These are phyloP conservation scores for Tenebrio molitor DNA, from an alignment of 1,140 invertebrate genomes.

Conservation along the genomic window DNA sequence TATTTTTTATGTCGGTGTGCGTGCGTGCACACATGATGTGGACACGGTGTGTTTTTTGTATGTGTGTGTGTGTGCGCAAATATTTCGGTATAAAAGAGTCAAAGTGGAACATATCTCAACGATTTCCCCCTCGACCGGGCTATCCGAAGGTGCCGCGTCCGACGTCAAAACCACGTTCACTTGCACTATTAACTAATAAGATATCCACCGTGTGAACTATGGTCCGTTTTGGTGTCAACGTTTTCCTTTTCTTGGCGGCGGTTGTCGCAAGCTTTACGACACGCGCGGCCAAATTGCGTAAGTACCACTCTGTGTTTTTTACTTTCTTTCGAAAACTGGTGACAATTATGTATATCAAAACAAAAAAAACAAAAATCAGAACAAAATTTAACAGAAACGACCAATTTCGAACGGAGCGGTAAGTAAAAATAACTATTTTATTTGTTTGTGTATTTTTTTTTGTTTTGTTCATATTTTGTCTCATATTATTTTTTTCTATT, in stretches of 20 bases:
- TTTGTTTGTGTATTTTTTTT: too few species aligned
- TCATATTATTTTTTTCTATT: too few species aligned
- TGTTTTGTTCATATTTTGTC: too few species aligned
- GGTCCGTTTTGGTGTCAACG: constrained; percentile 30
- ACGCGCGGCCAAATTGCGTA: constrained; percentile 54
- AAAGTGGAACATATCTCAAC: not conserved
- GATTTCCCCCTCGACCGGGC: constrained; percentile 25
- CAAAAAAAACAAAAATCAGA: too few species aligned
- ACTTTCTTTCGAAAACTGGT: not conserved
- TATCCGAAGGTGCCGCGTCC: not conserved
- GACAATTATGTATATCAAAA: too few species aligned
- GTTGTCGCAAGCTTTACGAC: constrained; percentile 33
- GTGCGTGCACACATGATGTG: too few species aligned
- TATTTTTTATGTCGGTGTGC: too few species aligned
- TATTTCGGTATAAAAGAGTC: constrained; percentile 25
- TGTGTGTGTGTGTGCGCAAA: not conserved
- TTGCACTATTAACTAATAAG: not conserved
- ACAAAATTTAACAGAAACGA: too few species aligned
- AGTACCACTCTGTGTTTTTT: constrained; percentile 29
- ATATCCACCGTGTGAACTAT: constrained; percentile 29
- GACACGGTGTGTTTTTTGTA: not conserved
- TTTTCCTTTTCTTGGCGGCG: not conserved
- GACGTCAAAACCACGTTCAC: constrained; percentile 25
- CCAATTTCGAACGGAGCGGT: too few species aligned
- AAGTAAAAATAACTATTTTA: constrained; percentile 5